These are phyloP conservation scores for Turdus rufiventris DNA, from an alignment of 2,113 vertebrate species.

Conservation along the genomic window DNA sequence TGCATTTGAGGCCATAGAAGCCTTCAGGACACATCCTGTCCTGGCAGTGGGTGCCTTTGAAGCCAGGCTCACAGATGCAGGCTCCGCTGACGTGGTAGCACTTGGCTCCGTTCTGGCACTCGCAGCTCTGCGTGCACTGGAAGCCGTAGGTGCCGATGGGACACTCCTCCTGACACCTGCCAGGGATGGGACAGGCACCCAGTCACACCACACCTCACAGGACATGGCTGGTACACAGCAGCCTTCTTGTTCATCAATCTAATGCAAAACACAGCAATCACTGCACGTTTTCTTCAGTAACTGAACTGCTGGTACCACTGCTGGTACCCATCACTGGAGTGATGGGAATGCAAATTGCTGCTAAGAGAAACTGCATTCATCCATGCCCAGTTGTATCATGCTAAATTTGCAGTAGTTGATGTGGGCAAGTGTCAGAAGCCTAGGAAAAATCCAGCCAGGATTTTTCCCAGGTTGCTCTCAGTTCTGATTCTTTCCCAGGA, in stretches of 20 bases:
- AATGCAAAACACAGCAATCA: not conserved
- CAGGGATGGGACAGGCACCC: not conserved
- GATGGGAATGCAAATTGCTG: not conserved
- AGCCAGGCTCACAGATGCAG: conserved; percentile 91
- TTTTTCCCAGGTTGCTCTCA: too few species aligned
- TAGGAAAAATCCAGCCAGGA: too few species aligned
- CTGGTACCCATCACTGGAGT: not conserved
- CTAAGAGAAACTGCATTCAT: not conserved
- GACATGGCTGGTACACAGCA: not conserved
- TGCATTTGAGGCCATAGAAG: conserved; percentile 89
- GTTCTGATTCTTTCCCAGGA: too few species aligned
- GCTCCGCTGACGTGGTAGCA: conserved; percentile 91
- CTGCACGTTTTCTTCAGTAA: not conserved
- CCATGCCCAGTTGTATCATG: not conserved
- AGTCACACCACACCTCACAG: not conserved
- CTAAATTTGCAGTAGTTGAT: not conserved
- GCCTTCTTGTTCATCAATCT: not conserved
- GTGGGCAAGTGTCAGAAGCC: too few species aligned
- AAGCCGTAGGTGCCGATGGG: conserved; percentile 89
- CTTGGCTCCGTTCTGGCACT: conserved; percentile 92
- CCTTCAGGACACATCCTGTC: conserved; percentile 92
- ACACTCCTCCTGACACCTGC: conserved; percentile 96
- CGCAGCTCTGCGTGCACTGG: conserved; percentile 87
- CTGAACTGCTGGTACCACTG: not conserved
- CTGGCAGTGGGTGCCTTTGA: conserved; percentile 90